Evolutionary conservation across 1,140 invertebrate genomes (phyloP), one percentile per base, ranked within the genome.

Genomic region (Arctopsyche grandis): DNA sequence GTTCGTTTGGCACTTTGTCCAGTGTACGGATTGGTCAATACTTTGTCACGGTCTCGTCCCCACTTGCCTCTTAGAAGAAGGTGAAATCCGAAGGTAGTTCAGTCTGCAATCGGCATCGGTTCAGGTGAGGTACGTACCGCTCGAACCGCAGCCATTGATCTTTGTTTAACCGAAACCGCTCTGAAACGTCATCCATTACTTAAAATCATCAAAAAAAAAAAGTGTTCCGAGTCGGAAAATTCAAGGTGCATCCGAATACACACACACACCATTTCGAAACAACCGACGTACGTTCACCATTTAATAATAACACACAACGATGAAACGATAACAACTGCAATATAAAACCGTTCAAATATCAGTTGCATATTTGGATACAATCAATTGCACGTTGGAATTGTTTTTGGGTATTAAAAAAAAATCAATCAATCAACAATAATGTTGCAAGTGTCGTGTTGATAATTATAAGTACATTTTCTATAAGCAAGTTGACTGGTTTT

Each of bases 61-160:
- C 74, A 76, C 74, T 48, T 76, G 56, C n/a, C 43, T 60, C 74
- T 76, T 58, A 26, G 4, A 76, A 76, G 74, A 76, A 76, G 74
- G 74, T 76, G 74, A 76, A 76, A 76, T 76, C 74, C 58, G 74
- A 76, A 76, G 74, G 74, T 76, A 76, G 56, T 48, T 76, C 74
- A 76, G 74, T 76, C 74, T 24, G 74, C 74, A 76, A 56, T 76
- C 22, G 58, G 56, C 74, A 9, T 63, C 74, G 74, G 56, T 76
- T 63, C 38, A 44, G 29, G 19, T 29, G 24, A 63, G 56, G 56
- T 76, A 63, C 52, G 74, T 29, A 63, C 19, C 19, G 56, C 58
- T 60, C 21, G 21, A 24, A 60, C 9, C 58, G 58, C 16, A 52
- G 29, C 29, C 29, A 38, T 38, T 38, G 29, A 38, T 38, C 29